Percentiles rank a stretch among this genome's conserved stretches.
Evolutionary conservation across 2,797 vertebrate species (phyloP).

Genomic region (Propithecus perrieri): DNA sequence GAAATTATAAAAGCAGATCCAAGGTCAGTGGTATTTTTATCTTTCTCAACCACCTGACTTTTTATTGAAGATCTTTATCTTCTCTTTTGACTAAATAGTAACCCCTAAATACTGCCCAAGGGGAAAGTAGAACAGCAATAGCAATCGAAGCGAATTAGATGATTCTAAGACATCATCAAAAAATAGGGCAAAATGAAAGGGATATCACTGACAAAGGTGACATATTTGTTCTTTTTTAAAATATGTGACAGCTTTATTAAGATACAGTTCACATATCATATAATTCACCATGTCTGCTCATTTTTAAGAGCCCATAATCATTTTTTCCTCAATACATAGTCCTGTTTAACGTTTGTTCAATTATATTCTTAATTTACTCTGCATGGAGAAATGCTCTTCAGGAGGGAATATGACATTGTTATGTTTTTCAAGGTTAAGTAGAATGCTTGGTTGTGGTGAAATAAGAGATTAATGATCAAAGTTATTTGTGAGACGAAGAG

Average conservation of each 20-base stretch:
- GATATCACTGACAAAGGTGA: background rate
- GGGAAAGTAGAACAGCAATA: background rate
- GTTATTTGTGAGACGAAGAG: background rate
- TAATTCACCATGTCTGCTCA: background rate
- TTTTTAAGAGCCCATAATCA: background rate
- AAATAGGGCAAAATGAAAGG: constrained; percentile 18
- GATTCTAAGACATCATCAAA: background rate
- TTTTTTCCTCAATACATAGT: constrained; percentile 21
- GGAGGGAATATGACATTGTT: background rate
- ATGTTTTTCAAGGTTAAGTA: background rate
- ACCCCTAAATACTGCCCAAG: background rate
- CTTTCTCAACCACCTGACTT: constrained; percentile 29
- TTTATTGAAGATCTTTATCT: background rate
- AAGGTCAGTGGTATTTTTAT: background rate
- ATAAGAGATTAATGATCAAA: background rate
- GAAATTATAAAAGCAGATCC: background rate
- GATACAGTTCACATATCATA: background rate
- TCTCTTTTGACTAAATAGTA: constrained; percentile 40
- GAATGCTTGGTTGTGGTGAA: background rate
- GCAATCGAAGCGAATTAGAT: background rate
- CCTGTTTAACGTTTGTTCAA: background rate
- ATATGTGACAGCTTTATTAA: background rate
- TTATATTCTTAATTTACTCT: background rate
- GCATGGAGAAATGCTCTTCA: background rate
- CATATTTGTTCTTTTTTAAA: background rate